Evolutionary conservation across 2,113 vertebrate genomes (phyloP).

Genomic region (Nothoprocta pentlandii): DNA sequence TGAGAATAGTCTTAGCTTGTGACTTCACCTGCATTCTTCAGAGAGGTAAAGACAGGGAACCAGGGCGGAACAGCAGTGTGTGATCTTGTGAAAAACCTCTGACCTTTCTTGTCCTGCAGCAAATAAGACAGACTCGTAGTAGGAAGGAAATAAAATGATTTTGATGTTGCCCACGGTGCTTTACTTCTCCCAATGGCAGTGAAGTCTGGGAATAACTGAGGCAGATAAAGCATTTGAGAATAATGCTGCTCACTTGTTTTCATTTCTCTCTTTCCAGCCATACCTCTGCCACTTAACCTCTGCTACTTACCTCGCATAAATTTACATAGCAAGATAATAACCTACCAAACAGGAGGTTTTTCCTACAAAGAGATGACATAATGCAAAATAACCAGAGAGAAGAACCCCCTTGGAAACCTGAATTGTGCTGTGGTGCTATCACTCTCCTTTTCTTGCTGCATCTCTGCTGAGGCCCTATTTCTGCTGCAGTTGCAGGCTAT

Average conservation of each 20-base stretch:
- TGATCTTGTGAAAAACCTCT: not conserved
- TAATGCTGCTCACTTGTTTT: not conserved
- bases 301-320: not conserved
- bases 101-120: not conserved
- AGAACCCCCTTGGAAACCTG: not conserved
- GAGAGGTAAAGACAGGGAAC: not conserved
- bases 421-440: not conserved
- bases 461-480: rapidly evolving
- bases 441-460: not conserved
- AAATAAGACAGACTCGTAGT: not conserved
- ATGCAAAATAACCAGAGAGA: not conserved
- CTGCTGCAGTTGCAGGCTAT: not conserved
- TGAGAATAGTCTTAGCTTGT: not conserved
- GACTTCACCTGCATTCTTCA: not conserved
- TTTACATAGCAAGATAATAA: not conserved
- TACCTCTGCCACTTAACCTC: not conserved
- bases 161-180: not conserved
- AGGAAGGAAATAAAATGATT: not conserved
- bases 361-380: not conserved
- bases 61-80: not conserved
- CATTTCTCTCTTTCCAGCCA: conserved; percentile 19
- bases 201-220: not conserved
- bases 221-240: not conserved
- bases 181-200: not conserved
- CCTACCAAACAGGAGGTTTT: not conserved